These are phyloP conservation scores for Paramormyrops kingsleyae DNA, from an alignment of 2,113 vertebrate species.

Conservation along the genomic window DNA sequence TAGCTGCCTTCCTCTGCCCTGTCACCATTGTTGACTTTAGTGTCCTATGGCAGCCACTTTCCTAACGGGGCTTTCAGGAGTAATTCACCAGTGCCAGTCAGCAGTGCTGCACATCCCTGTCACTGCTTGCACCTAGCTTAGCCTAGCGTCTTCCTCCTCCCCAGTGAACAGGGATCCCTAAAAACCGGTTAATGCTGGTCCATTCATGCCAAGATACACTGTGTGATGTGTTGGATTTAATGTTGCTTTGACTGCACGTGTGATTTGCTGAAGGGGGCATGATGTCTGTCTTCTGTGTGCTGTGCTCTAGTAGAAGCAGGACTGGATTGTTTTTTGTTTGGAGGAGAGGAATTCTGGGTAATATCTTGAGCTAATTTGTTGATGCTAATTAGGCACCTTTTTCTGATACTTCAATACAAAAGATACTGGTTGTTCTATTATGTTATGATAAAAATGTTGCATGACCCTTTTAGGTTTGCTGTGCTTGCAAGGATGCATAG, in stretches of 20 bases:
- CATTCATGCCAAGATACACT: not conserved
- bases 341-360: not conserved
- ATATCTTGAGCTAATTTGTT: not conserved
- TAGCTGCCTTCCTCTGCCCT: not conserved
- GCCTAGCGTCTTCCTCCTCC: not conserved
- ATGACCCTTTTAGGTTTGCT: not conserved
- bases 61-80: not conserved
- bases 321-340: not conserved
- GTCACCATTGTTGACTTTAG: not conserved
- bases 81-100: not conserved
- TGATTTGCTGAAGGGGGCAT: not conserved
- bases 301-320: not conserved
- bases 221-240: not conserved
- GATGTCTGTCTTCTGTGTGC: not conserved
- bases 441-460: not conserved
- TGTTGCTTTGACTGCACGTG: not conserved
- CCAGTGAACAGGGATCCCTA: not conserved
- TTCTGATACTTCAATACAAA: not conserved
- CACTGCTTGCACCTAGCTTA: too few relatives aligned
- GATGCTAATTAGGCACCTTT: not conserved
- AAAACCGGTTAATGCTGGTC: not conserved
- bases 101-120: not conserved
- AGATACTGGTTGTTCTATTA: not conserved
- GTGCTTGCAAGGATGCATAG: not conserved
- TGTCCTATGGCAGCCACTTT: not conserved